phyloP scores from a whole-genome alignment of 1,140 invertebrate species.

The Trachymyrmex septentrionalis region DNA sequence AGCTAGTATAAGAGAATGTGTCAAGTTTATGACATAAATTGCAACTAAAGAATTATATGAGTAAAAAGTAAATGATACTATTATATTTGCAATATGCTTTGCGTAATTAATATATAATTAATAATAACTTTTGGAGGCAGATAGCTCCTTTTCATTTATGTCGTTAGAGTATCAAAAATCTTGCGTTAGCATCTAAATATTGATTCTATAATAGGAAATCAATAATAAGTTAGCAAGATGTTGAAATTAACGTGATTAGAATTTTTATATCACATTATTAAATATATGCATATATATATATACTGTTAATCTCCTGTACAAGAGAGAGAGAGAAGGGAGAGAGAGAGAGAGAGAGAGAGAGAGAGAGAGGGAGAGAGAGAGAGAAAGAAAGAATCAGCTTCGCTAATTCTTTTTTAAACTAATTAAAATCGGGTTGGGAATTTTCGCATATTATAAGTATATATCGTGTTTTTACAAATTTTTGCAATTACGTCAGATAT shows the following conservation, averaged over 20 bases:
- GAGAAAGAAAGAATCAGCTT: background rate
- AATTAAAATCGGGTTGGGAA: constrained; percentile 16
- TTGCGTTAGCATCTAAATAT: background rate
- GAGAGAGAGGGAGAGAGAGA: no score
- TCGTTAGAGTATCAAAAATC: background rate
- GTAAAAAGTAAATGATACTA: background rate
- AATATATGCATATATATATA: background rate
- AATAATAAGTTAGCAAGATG: background rate
- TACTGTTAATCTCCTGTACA: background rate
- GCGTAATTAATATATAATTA: no score
- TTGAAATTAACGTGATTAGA: background rate
- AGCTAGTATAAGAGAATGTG: background rate
- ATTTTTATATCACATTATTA: background rate
- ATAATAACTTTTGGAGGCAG: no score
- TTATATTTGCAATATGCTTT: constrained; percentile 4
- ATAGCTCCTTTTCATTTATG: background rate
- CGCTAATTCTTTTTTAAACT: constrained; percentile 25
- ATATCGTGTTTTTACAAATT: background rate
- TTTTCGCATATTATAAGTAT: no score
- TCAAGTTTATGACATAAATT: background rate
- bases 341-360: no score
- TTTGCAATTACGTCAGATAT: background rate
- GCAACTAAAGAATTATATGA: background rate
- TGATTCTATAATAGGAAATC: constrained; percentile 23
- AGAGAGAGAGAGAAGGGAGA: no score